Percentiles rank a stretch among this genome's conserved stretches.
These are phyloP conservation scores for Rhinolophus ferrumequinum DNA, from an alignment of 2,113 vertebrate genomes.

Conservation along the genomic window DNA sequence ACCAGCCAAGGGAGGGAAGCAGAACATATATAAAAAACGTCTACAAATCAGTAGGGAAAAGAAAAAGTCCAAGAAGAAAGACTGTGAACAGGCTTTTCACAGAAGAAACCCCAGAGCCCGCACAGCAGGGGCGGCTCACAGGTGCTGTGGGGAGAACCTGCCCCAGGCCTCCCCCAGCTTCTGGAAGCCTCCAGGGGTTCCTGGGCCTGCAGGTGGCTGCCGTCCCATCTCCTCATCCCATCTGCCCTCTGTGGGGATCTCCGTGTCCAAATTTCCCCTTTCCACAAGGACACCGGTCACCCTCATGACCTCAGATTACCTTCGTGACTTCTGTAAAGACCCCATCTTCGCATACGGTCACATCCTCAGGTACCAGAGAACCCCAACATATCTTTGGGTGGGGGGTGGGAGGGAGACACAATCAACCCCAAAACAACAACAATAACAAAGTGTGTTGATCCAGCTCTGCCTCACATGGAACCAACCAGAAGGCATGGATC, in stretches of 20 bases:
- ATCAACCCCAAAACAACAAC: not conserved
- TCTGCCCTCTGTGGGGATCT: accelerated
- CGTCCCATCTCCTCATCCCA: accelerated
- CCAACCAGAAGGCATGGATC: accelerated
- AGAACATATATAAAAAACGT: not conserved
- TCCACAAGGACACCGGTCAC: not conserved
- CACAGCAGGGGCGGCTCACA: accelerated
- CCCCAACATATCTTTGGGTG: too few species aligned
- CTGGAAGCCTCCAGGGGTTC: accelerated
- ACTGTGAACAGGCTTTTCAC: not conserved
- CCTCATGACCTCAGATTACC: too few species aligned
- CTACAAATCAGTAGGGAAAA: not conserved
- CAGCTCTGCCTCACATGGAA: not conserved
- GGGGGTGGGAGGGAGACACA: accelerated
- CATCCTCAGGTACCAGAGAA: not conserved
- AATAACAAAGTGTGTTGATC: not conserved
- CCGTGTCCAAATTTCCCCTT: not conserved
- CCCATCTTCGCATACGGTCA: not conserved
- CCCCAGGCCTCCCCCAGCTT: not conserved
- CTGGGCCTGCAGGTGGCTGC: accelerated
- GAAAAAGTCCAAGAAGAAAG: not conserved
- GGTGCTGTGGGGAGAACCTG: not conserved
- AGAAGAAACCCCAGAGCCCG: not conserved
- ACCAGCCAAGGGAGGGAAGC: not conserved
- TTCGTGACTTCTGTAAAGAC: not conserved